A percentile compares a stretch with the other conserved stretches of the same genome.
phyloP scores from a whole-genome alignment of 2,888 invertebrate species.

The Embidobia sp. region DNA sequence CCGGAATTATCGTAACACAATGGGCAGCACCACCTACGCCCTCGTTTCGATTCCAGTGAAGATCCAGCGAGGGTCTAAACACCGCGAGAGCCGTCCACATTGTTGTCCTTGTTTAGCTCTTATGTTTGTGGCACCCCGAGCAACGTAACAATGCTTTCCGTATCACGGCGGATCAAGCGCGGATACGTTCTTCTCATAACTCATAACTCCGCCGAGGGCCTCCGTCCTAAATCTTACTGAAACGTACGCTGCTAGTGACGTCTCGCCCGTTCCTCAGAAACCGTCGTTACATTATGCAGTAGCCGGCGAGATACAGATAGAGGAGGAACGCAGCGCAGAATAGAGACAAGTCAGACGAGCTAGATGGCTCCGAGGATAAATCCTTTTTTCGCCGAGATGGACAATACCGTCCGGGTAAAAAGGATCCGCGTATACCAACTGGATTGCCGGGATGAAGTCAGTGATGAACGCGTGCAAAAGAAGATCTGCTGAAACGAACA shows the following conservation, averaged over 20 bases:
- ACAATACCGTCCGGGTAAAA: slow-evolving; percentile 67
- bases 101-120: slow-evolving; percentile 68
- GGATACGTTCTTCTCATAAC: slow-evolving; percentile 70
- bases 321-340: slow-evolving; percentile 36
- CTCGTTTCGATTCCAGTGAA: slow-evolving; percentile 63
- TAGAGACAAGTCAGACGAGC: slow-evolving; percentile 56
- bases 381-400: slow-evolving; percentile 74
- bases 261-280: slow-evolving; percentile 70
- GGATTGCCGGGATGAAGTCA: slow-evolving; percentile 43
- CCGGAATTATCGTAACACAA: slow-evolving; percentile 80
- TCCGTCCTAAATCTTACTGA: slow-evolving; percentile 77
- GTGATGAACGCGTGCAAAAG: slow-evolving; percentile 51
- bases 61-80: no score
- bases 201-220: slow-evolving; percentile 66
- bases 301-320: slow-evolving; percentile 64
- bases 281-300: slow-evolving; percentile 78
- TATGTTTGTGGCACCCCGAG: slow-evolving; percentile 62
- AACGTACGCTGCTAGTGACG: slow-evolving; percentile 75
- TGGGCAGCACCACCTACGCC: slow-evolving; percentile 70
- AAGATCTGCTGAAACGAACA: slow-evolving; percentile 37
- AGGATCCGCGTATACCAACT: slow-evolving; percentile 57
- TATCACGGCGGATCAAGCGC: slow-evolving; percentile 77
- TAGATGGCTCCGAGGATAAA: slow-evolving; percentile 73
- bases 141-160: slow-evolving; percentile 73
- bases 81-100: slow-evolving; percentile 65